phyloP scores from a whole-genome alignment of 2,888 invertebrate genomes.

The Netelia melanura region DNA sequence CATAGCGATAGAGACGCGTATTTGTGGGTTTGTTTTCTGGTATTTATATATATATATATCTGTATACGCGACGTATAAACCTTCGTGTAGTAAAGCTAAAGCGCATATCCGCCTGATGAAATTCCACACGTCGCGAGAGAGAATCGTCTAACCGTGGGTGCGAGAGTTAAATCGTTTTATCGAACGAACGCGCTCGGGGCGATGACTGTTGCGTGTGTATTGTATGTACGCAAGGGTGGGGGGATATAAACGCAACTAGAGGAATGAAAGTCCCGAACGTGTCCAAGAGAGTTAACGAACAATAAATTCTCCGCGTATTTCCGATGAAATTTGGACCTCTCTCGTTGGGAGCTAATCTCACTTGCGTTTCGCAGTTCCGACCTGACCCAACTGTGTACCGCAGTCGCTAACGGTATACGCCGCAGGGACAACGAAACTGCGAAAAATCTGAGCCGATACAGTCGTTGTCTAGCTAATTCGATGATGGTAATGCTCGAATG shows the following conservation, averaged over 20 bases:
- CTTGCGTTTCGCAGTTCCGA: not conserved
- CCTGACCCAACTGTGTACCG: too few relatives aligned
- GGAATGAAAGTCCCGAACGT: slow-evolving; percentile 46
- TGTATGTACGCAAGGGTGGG: not conserved
- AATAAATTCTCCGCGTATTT: slow-evolving; percentile 63
- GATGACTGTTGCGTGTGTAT: slow-evolving; percentile 39
- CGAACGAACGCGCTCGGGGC: slow-evolving; percentile 63
- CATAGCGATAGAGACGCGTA: not conserved
- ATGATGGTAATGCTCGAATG: too few relatives aligned
- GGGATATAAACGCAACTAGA: slow-evolving; percentile 3
- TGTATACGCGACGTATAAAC: not conserved
- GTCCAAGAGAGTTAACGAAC: slow-evolving; percentile 49
- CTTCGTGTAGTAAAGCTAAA: slow-evolving; percentile 35
- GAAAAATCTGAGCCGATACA: too few relatives aligned
- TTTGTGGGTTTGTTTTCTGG: slow-evolving; percentile 31
- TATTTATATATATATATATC: not conserved
- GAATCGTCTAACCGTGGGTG: slow-evolving; percentile 39
- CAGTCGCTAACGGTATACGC: too few relatives aligned
- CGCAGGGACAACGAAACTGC: too few relatives aligned
- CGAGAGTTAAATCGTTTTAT: slow-evolving; percentile 60
- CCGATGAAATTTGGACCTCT: slow-evolving; percentile 14
- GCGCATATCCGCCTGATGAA: slow-evolving; percentile 61
- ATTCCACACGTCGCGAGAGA: slow-evolving; percentile 58
- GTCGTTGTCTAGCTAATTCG: too few relatives aligned
- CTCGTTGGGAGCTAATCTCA: not conserved